Base-by-base conservation (phyloP, 2,888 invertebrate species). In the Eristalinus aeneus region DNA sequence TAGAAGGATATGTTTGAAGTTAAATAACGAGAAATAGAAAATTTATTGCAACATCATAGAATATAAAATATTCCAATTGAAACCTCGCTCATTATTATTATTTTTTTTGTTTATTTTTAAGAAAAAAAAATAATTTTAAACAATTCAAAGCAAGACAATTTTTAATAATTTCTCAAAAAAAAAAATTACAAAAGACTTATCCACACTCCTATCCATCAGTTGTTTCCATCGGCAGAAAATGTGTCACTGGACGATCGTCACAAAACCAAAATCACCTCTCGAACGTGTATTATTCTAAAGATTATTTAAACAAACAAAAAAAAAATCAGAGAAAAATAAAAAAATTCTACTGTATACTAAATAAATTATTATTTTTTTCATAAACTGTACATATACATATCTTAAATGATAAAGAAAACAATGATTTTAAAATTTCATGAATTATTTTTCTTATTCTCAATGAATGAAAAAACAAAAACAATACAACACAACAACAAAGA, bases 81-180 rank as follows among this genome's bases (percentile, higher is more conserved):
- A 86, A 82, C 86, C 86, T 86, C 86, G 86, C 86, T 86, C 61
- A 78, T 82, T 86, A 86, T 86, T 86, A n/a, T n/a, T n/a, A n/a
- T n/a, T 68, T 77, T 68, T 68, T 76, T 61, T 81, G 46, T 32
- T 67, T 77, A 56, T 68, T 65, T 56, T 68, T 46, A 68, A 64
- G 67, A 63, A 36, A 69, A 64, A 86, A 81, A 58, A 68, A 77
- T 63, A 71, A 80, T 74, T 22, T 27, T 27, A 39, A 39, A 11
- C 23, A 56, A 56, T 63, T 32, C 32, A 68, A 65, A 56, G 61
- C 23, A 56, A 23, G 56, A 56, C 23, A 12, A 56, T 56, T 56
- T 56, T 23, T 71, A n/a, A 54, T 31, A n/a, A 54, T 32, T 46
- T 46, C 46, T 46, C 46, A 46, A 56, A 31, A 64, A 20, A 31